Evolutionary conservation across 1,140 invertebrate species (phyloP).

Genomic region (Drosophila insularis): DNA sequence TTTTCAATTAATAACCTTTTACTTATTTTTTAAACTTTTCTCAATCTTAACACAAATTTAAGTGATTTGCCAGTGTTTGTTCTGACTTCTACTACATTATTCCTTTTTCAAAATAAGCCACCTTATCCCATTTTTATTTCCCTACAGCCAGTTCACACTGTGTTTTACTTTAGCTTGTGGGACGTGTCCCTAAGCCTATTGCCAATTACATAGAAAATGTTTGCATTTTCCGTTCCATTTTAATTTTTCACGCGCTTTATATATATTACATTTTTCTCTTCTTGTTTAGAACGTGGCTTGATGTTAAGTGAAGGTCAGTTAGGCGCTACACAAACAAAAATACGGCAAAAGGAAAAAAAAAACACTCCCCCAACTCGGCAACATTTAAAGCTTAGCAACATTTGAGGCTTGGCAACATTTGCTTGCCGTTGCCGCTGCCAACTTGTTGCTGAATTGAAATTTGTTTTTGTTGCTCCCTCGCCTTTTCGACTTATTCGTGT

Average conservation of each 20-base stretch:
- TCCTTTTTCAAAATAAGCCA: not conserved
- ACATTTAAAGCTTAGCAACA: slow-evolving; percentile 4
- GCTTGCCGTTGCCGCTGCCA: slow-evolving; percentile 17
- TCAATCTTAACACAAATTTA: too few relatives aligned
- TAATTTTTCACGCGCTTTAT: slow-evolving; percentile 12
- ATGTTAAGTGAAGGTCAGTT: slow-evolving; percentile 63
- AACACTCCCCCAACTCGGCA: slow-evolving; percentile 16
- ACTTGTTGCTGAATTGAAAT: slow-evolving; percentile 15
- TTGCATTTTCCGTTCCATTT: slow-evolving; percentile 39
- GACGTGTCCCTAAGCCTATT: slow-evolving; percentile 37
- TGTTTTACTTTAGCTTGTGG: slow-evolving; percentile 49
- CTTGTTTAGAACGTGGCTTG: slow-evolving; percentile 37
- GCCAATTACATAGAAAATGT: slow-evolving; percentile 64
- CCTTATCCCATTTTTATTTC: not conserved
- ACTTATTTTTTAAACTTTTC: too few relatives aligned
- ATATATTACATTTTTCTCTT: slow-evolving; percentile 7
- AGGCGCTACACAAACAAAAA: not conserved
- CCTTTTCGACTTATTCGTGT: slow-evolving; percentile 47
- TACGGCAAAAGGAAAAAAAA: slow-evolving; percentile 1
- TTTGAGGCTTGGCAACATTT: slow-evolving; percentile 9
- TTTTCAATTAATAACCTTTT: too few relatives aligned
- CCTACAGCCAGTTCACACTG: slow-evolving; percentile 7
- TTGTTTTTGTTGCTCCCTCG: slow-evolving; percentile 48
- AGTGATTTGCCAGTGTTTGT: too few relatives aligned
- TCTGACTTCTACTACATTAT: too few relatives aligned